These are phyloP conservation scores for Podilymbus podiceps DNA, from an alignment of 2,113 vertebrate species.

Conservation along the genomic window DNA sequence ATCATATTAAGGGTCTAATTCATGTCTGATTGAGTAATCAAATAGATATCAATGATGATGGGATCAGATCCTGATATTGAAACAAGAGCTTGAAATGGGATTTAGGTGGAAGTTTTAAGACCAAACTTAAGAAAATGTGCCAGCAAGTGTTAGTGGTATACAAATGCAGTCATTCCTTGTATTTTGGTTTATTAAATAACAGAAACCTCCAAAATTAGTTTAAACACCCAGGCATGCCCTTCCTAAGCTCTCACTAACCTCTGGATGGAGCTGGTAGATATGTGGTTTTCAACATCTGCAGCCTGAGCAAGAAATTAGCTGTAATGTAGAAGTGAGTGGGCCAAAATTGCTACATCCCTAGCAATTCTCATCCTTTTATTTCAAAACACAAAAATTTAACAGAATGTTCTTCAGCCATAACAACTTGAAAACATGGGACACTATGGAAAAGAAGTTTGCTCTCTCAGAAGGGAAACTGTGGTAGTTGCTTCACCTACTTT, in stretches of 20 bases:
- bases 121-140: neutral
- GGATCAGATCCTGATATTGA: neutral
- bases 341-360: neutral
- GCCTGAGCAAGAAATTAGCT: neutral
- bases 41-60: neutral
- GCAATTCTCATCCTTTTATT: neutral
- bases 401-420: neutral
- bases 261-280: neutral
- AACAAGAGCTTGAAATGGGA: neutral
- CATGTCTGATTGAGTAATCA: neutral
- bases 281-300: neutral
- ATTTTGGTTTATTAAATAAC: neutral
- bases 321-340: neutral
- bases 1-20: neutral
- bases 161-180: neutral
- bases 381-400: neutral
- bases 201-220: neutral
- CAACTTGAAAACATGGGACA: neutral
- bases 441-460: neutral
- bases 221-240: neutral
- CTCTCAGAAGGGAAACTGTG: neutral
- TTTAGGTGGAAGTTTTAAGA: neutral
- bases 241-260: neutral
- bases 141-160: neutral
- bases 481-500: neutral